Evolutionary conservation across 2,888 invertebrate genomes (phyloP), one percentile per base, ranked within the genome.

Genomic region (Toxonevra muliebris): DNA sequence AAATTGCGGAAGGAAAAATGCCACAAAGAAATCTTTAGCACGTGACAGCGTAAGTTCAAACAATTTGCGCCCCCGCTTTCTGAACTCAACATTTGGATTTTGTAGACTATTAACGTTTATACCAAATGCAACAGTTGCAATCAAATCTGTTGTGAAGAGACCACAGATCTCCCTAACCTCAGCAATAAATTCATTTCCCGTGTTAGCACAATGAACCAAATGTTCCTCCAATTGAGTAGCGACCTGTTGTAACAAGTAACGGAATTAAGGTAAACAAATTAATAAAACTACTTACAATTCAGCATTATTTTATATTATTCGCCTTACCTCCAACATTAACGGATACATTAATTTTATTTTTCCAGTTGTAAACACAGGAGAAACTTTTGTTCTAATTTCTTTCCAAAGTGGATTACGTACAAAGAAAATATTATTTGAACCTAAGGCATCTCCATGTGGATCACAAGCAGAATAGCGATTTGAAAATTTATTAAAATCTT

Each of bases 341-440:
- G 77, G 75, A 77, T 84, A 85, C 83, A 84, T 82, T 67, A 83
- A 82, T 59, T 84, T 86, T 0, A 86, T 75, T 63, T 85, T 85
- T 4, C 82, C 85, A 61, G 81, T 82, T 1, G 86, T 86, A 70
- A 86, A 87, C 1, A 87, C 80, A 0, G 88, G 87, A 0, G 87
- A 82, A 4, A 88, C 65, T 69, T 86, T 86, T 1, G 77, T 59
- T 40, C 88, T 79, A 0, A 87, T 71, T 12, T 79, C 71, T 68
- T 83, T 86, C 87, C 88, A 87, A 0, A 79, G 69, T 0, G 84
- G 83, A 78, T 85, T 85, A 17, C 82, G 84, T 0, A 86, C 74
- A 60, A 86, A 77, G 71, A 87, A 87, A 1, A 88, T 69, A 76
- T 85, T 87, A 11, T 83, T 76, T 0, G 76, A 79, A 8, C 84